Evolutionary conservation across 2,888 invertebrate species (phyloP).

Genomic region (Cerastis rubricosa): DNA sequence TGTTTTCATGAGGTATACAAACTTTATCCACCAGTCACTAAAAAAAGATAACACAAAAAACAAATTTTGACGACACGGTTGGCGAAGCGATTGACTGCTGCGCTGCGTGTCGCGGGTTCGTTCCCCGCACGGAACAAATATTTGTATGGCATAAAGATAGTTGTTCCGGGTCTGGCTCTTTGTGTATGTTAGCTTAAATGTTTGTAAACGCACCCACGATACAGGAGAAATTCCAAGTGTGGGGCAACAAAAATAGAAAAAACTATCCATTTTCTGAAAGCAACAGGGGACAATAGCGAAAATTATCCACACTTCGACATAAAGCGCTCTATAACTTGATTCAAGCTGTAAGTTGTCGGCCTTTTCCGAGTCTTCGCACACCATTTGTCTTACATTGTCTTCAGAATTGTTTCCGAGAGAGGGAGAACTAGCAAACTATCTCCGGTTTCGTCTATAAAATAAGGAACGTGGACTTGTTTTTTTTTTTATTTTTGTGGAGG

Average conservation of each 20-base stretch:
- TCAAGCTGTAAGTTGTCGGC: conserved; percentile 23
- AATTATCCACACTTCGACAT: background rate
- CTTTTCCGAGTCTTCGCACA: conserved; percentile 35
- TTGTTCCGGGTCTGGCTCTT: too few species aligned
- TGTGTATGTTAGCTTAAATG: too few species aligned
- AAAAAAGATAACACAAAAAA: background rate
- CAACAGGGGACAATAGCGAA: background rate
- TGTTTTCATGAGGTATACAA: background rate
- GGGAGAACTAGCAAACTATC: conserved; percentile 51
- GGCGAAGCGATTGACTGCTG: too few species aligned
- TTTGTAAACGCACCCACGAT: too few species aligned
- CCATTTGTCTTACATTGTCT: conserved; percentile 64
- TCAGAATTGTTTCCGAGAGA: conserved; percentile 57
- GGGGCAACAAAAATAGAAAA: too few species aligned
- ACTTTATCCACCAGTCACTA: too few species aligned
- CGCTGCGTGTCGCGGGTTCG: too few species aligned
- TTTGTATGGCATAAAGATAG: too few species aligned
- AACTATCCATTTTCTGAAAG: background rate
- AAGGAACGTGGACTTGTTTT: conserved; percentile 21
- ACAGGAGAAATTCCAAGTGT: too few species aligned
- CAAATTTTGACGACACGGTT: too few species aligned
- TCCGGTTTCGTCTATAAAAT: conserved; percentile 44
- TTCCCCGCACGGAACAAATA: too few species aligned
- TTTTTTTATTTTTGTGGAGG: conserved; percentile 36
- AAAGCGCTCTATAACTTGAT: conserved; percentile 21